phyloP scores from a whole-genome alignment of 2,113 vertebrate species.

The Panthera leo region DNA sequence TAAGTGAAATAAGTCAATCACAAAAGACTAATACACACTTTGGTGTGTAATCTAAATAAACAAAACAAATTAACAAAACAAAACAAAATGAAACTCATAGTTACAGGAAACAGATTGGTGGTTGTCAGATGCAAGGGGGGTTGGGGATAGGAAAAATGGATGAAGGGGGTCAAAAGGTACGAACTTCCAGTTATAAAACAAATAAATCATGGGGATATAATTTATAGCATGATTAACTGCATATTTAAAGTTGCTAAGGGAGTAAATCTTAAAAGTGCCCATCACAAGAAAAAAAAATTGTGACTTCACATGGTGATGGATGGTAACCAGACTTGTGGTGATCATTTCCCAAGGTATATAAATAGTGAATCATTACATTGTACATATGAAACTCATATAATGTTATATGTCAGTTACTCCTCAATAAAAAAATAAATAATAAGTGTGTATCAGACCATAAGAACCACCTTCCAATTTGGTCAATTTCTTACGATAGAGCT shows the following conservation, averaged over 20 bases:
- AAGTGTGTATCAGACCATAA: background rate
- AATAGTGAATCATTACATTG: background rate
- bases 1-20: background rate
- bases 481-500: background rate
- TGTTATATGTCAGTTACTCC: background rate
- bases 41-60: background rate
- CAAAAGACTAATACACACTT: background rate
- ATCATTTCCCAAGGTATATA: background rate
- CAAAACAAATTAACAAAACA: background rate
- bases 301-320: background rate
- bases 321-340: background rate
- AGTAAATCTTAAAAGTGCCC: background rate
- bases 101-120: background rate
- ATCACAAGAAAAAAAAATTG: background rate
- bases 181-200: background rate
- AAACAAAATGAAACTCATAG: background rate
- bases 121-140: background rate
- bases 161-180: background rate
- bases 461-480: background rate
- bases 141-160: background rate
- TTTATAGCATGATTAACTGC: background rate
- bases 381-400: background rate
- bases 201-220: background rate
- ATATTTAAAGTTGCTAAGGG: background rate
- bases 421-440: background rate